Conservation (phyloP, 92 coral and sea anemone genomes). For the Palythoa grandis region DNA sequence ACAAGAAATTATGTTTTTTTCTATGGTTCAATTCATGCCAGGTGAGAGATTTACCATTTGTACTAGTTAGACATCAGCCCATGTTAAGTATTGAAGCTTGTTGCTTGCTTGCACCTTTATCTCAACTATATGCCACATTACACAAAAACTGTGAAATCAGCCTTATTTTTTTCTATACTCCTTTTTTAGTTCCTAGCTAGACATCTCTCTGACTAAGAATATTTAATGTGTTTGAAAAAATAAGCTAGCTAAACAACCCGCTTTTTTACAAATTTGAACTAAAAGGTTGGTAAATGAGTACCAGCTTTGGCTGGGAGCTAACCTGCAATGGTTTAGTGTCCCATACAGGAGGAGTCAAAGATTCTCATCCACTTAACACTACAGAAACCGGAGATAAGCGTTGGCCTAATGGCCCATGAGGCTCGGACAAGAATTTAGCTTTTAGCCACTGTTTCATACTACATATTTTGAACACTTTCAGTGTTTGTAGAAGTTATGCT, state of each 20-base stretch:
- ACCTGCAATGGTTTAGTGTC: too few species aligned
- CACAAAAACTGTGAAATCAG: neutral
- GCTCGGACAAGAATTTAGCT: neutral
- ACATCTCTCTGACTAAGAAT: conserved; percentile 6
- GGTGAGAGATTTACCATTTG: neutral
- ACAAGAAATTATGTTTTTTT: too few species aligned
- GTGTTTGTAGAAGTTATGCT: neutral
- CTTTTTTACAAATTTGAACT: too few species aligned
- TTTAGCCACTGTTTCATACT: neutral
- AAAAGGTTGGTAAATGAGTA: too few species aligned
- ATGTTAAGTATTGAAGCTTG: neutral
- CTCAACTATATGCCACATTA: neutral
- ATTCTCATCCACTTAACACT: too few species aligned
- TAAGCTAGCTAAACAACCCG: too few species aligned
- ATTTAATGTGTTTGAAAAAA: neutral
- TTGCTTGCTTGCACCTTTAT: neutral
- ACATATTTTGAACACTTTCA: neutral
- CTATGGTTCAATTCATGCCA: neutral
- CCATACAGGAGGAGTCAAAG: too few species aligned
- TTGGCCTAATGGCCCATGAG: neutral
- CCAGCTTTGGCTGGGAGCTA: too few species aligned
- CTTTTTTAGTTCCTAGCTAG: neutral
- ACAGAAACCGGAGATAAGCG: too few species aligned
- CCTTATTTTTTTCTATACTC: neutral
- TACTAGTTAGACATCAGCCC: neutral